Conservation (phyloP, 1,140 invertebrate genomes). For the Heliothis virescens region DNA sequence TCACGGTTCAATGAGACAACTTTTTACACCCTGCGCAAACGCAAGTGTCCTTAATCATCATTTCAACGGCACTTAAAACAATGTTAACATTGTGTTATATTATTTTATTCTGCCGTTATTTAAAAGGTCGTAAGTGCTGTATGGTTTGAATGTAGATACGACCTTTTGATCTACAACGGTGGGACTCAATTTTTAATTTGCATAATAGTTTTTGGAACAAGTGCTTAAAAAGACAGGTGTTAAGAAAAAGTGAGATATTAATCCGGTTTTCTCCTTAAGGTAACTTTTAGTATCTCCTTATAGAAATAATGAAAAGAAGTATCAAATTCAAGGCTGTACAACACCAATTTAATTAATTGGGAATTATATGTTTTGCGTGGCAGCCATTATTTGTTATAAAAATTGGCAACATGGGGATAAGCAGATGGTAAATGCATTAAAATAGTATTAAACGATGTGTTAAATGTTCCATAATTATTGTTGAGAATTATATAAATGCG, state of each 20-base stretch:
- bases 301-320: background rate
- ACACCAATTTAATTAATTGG: background rate
- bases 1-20: background rate
- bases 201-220: background rate
- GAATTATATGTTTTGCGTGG: background rate
- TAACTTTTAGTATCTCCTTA: background rate
- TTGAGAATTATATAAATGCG: background rate
- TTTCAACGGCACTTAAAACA: background rate
- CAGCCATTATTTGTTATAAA: background rate
- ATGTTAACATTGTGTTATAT: background rate
- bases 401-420: slow-evolving; percentile 1
- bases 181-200: background rate
- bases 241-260: background rate
- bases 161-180: no score
- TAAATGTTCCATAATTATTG: background rate
- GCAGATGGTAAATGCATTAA: background rate
- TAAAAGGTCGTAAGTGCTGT: no score
- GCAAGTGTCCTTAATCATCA: background rate
- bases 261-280: slow-evolving; percentile 2
- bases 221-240: background rate
- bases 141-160: no score
- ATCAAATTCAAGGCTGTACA: background rate
- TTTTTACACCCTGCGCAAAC: background rate
- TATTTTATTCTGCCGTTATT: background rate
- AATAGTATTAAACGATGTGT: background rate